A percentile compares a stretch with the other conserved stretches of the same genome.
Conservation (phyloP, 35 echinoderm and acorn worm genomes). For the Amphiura filiformis region DNA sequence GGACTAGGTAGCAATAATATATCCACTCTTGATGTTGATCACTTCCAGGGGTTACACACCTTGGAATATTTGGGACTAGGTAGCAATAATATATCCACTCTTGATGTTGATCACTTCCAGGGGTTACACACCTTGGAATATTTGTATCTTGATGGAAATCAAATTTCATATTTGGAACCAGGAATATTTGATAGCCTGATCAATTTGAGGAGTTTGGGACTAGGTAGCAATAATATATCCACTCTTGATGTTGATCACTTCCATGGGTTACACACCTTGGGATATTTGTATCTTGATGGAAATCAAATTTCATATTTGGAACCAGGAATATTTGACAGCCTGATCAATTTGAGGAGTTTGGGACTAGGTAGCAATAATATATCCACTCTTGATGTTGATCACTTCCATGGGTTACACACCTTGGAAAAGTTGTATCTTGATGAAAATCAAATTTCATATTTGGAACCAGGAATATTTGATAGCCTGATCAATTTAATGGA, state of each 20-base stretch:
- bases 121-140: neutral
- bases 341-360: neutral
- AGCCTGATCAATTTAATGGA: neutral
- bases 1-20: neutral
- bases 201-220: neutral
- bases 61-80: neutral
- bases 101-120: neutral
- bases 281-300: neutral
- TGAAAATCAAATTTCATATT: neutral
- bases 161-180: neutral
- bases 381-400: neutral
- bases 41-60: neutral
- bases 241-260: neutral
- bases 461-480: neutral
- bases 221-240: neutral
- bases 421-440: neutral
- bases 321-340: neutral
- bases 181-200: neutral
- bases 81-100: neutral
- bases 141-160: neutral
- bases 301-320: neutral
- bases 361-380: neutral
- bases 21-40: neutral
- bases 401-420: neutral
- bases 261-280: neutral